Evolutionary conservation across 2,888 invertebrate genomes (phyloP).

Genomic region (Blomia tropicalis): DNA sequence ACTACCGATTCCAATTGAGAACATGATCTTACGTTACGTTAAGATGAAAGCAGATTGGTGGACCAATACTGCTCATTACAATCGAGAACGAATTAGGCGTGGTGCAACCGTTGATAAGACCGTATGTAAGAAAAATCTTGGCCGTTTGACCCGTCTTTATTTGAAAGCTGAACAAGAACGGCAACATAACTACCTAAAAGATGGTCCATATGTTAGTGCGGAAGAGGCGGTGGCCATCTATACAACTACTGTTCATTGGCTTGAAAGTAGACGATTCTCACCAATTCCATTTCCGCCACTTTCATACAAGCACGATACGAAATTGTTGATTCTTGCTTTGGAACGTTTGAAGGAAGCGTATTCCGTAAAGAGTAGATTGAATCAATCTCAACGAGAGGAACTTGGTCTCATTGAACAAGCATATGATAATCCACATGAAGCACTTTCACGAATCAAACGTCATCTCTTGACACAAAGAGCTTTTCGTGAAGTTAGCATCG

Average conservation of each 20-base stretch:
- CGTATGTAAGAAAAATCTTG: constrained; percentile 98
- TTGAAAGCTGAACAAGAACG: constrained; percentile 94
- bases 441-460: constrained; percentile 93
- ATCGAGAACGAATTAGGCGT: constrained; percentile 88
- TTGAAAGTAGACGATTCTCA: constrained; percentile 92
- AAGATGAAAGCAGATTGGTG: constrained; percentile 99
- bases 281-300: constrained; percentile 98
- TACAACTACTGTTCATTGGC: constrained; percentile 98
- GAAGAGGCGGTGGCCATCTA: constrained; percentile 99
- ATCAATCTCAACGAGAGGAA: constrained; percentile 97
- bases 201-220: constrained; percentile 96
- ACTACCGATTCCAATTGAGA: constrained; percentile 94
- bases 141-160: constrained; percentile 86
- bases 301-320: constrained; percentile 98
- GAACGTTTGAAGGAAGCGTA: constrained; percentile 95
- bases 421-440: constrained; percentile 99
- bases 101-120: constrained; percentile 99
- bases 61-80: constrained; percentile 99
- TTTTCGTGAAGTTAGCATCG: constrained; percentile 96
- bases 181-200: constrained; percentile 97
- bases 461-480: constrained; percentile 94
- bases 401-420: constrained; percentile 97
- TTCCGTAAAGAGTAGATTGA: constrained; percentile 87
- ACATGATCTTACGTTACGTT: constrained; percentile 98
- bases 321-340: constrained; percentile 83